These are phyloP conservation scores for Murina feae DNA, from an alignment of 2,113 vertebrate species.

Conservation along the genomic window DNA sequence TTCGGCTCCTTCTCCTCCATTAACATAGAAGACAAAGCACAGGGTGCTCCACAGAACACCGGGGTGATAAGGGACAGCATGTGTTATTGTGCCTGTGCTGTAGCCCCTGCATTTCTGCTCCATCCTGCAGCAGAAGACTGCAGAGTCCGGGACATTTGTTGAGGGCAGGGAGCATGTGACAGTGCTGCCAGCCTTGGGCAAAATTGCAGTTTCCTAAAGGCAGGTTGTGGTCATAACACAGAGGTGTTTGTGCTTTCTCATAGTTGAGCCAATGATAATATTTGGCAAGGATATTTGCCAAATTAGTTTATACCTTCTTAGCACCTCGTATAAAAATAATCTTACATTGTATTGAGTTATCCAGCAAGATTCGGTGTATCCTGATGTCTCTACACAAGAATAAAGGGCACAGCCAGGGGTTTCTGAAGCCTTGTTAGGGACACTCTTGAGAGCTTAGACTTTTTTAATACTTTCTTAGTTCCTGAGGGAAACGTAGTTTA, in stretches of 20 bases:
- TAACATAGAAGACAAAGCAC: conserved; percentile 4
- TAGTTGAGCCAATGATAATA: conserved; percentile 50
- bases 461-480: conserved; percentile 7
- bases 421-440: neutral
- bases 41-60: neutral
- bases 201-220: conserved; percentile 7
- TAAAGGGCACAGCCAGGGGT: neutral
- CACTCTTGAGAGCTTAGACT: conserved; percentile 1
- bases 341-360: conserved; percentile 14
- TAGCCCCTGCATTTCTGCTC: neutral
- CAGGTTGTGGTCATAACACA: conserved; percentile 30
- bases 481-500: conserved; percentile 2
- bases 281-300: conserved; percentile 50
- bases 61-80: neutral
- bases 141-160: neutral
- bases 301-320: conserved; percentile 36
- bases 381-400: neutral
- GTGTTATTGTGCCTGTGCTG: neutral
- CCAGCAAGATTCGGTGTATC: neutral
- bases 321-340: conserved; percentile 49
- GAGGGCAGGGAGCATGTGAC: neutral
- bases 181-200: neutral
- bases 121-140: neutral
- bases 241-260: conserved; percentile 22
- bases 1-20: neutral